Evolutionary conservation across 2,888 invertebrate species (phyloP).

Genomic region (Alloplasta piceator): DNA sequence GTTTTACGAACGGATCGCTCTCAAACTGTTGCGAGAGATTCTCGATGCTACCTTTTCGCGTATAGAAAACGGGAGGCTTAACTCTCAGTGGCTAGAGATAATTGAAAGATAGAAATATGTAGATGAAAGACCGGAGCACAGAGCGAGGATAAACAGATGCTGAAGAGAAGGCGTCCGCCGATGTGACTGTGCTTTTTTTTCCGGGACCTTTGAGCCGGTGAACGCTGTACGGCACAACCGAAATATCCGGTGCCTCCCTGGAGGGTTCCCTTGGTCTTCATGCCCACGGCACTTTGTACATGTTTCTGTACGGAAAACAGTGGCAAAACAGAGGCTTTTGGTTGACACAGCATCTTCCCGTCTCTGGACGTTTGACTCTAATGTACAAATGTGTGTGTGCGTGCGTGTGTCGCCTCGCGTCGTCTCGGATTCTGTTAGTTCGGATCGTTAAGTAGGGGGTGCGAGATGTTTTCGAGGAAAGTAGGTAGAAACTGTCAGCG

Average conservation of each 20-base stretch:
- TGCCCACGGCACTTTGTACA: not conserved
- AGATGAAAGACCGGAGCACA: constrained; percentile 14
- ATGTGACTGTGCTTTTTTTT: constrained; percentile 24
- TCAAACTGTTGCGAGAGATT: constrained; percentile 23
- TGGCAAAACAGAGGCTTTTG: constrained; percentile 52
- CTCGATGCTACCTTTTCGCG: not conserved
- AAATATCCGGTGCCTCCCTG: constrained; percentile 60
- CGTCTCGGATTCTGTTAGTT: constrained; percentile 45
- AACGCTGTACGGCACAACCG: constrained; percentile 52
- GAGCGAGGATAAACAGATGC: constrained; percentile 53
- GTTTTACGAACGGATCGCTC: too few species aligned
- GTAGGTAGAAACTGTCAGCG: constrained; percentile 61
- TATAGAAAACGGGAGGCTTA: too few species aligned
- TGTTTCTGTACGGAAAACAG: constrained; percentile 54
- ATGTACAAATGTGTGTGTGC: too few species aligned
- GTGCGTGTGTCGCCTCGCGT: constrained; percentile 7
- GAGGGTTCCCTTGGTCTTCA: constrained; percentile 15
- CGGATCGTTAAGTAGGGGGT: constrained; percentile 62
- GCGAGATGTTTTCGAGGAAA: constrained; percentile 61
- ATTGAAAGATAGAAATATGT: not conserved
- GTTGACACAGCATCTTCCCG: constrained; percentile 44
- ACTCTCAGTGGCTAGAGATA: too few species aligned
- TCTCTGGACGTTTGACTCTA: constrained; percentile 31
- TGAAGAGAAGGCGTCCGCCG: constrained; percentile 19
- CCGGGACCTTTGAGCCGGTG: constrained; percentile 8